Evolutionary conservation across 1,140 invertebrate species (phyloP).

Genomic region (Saccostrea cuccullata): DNA sequence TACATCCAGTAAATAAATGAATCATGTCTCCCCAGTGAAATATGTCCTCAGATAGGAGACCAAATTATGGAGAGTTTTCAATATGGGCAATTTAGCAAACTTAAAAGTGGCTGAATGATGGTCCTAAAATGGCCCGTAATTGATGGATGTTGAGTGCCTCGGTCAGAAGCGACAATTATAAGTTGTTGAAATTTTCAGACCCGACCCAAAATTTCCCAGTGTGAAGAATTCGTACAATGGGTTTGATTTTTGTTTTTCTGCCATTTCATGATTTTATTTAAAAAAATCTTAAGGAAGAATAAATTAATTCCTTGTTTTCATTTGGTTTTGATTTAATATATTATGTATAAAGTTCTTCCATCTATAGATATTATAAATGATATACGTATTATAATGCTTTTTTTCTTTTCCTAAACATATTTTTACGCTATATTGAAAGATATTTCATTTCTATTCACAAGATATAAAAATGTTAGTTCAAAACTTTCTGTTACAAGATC

Average conservation of each 20-base stretch:
- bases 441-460: too few species aligned
- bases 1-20: not conserved
- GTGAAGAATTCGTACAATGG: not conserved
- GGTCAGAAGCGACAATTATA: not conserved
- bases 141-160: not conserved
- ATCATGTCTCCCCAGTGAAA: not conserved
- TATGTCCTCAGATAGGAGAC: not conserved
- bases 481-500: too few species aligned
- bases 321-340: too few species aligned
- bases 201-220: not conserved
- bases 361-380: too few species aligned
- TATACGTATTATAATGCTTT: too few species aligned
- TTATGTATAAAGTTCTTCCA: too few species aligned
- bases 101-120: not conserved
- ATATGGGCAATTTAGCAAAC: not conserved
- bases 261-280: too few species aligned
- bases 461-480: too few species aligned
- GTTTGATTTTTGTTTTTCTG: not conserved
- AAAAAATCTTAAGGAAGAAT: too few species aligned
- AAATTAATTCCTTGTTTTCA: too few species aligned
- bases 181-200: not conserved
- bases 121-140: not conserved
- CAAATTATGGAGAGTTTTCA: not conserved
- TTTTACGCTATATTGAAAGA: too few species aligned
- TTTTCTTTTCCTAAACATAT: too few species aligned